phyloP scores from a whole-genome alignment of 1,140 invertebrate species.

The Drosophila cardini region DNA sequence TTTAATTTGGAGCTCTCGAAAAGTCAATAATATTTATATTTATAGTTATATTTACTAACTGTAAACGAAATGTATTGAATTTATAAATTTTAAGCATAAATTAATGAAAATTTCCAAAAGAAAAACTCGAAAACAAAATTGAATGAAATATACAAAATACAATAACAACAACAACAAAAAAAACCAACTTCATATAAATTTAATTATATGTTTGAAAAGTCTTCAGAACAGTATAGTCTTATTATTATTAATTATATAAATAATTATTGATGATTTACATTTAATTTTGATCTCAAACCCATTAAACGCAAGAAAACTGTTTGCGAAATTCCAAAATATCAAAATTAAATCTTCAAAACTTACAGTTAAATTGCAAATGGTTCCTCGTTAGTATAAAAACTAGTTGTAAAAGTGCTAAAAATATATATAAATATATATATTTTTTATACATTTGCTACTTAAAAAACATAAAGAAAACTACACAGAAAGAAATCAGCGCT shows the following conservation, averaged over 20 bases:
- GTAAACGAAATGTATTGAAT: conserved; percentile 77
- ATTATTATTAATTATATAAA: conserved; percentile 52
- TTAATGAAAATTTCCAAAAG: conserved; percentile 29
- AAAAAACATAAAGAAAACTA: conserved; percentile 31
- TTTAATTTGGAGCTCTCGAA: conserved; percentile 57
- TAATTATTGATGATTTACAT: conserved; percentile 57
- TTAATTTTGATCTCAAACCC: conserved; percentile 82
- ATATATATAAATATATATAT: conserved; percentile 54
- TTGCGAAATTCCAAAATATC: conserved; percentile 78
- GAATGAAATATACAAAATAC: conserved; percentile 57
- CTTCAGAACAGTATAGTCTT: conserved; percentile 70
- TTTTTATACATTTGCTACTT: conserved; percentile 66
- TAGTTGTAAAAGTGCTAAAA: conserved; percentile 78
- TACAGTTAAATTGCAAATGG: conserved; percentile 76
- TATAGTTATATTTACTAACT: conserved; percentile 68
- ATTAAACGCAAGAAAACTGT: conserved; percentile 60
- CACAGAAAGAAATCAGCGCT: conserved; percentile 36
- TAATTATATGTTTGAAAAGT: conserved; percentile 53
- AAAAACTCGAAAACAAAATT: conserved; percentile 50
- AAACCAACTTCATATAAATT: conserved; percentile 25
- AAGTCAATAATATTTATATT: conserved; percentile 72
- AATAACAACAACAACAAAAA: conserved; percentile 25
- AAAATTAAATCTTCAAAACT: conserved; percentile 75
- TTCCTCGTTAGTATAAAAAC: conserved; percentile 82
- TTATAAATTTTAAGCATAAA: conserved; percentile 72